Conservation (phyloP, 64 coral and sea anemone species). For the Montipora efflorescens region DNA sequence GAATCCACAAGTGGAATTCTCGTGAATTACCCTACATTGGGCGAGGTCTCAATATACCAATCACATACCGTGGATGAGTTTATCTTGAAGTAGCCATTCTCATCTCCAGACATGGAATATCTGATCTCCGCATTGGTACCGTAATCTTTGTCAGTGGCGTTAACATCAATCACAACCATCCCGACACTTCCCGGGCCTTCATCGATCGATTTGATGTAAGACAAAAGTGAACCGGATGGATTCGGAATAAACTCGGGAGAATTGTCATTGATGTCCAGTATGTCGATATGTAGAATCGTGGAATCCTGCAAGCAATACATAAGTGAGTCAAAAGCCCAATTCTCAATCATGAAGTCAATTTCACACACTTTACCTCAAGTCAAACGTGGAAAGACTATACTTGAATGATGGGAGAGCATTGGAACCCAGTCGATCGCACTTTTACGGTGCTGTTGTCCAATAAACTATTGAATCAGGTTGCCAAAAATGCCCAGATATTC, state of each 20-base stretch:
- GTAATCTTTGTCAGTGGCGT: slow-evolving; percentile 84
- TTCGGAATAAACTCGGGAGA: slow-evolving; percentile 78
- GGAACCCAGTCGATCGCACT: too few species aligned
- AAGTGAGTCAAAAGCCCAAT: too few species aligned
- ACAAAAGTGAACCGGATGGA: slow-evolving; percentile 44
- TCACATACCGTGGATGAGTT: slow-evolving; percentile 57
- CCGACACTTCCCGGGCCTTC: slow-evolving; percentile 69
- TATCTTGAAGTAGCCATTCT: slow-evolving; percentile 66
- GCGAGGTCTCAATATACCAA: too few species aligned
- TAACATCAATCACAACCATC: slow-evolving; percentile 65
- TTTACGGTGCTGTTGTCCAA: too few species aligned
- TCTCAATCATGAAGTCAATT: too few species aligned
- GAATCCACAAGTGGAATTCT: too few species aligned
- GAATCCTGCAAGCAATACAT: slow-evolving; percentile 38
- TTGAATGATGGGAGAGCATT: too few species aligned
- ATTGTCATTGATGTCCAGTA: slow-evolving; percentile 91
- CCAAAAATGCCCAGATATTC: too few species aligned
- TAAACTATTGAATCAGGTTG: too few species aligned
- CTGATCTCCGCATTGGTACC: slow-evolving; percentile 63
- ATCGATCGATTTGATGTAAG: slow-evolving; percentile 48
- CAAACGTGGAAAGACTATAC: too few species aligned
- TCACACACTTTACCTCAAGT: too few species aligned
- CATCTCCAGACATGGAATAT: slow-evolving; percentile 79
- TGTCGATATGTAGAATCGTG: slow-evolving; percentile 52
- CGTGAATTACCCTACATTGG: too few species aligned